These are phyloP conservation scores for Sipha maydis DNA, from an alignment of 2,888 invertebrate genomes.

Conservation along the genomic window DNA sequence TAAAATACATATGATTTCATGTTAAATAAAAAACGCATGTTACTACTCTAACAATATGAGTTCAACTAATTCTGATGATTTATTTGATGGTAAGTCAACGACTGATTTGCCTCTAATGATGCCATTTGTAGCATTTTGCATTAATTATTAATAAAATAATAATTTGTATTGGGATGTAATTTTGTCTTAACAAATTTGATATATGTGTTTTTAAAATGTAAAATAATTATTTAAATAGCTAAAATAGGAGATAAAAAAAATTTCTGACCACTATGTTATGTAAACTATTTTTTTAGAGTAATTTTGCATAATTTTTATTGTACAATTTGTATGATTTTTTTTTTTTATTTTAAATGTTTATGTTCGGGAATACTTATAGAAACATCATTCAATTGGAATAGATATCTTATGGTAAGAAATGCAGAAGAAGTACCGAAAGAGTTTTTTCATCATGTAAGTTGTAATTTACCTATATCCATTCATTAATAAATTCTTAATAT, in stretches of 20 bases:
- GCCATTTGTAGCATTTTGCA: no score
- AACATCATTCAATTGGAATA: constrained; percentile 40
- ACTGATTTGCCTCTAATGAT: no score
- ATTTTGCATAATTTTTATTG: not conserved
- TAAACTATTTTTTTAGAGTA: not conserved
- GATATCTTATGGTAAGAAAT: constrained; percentile 33
- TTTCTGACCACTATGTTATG: not conserved
- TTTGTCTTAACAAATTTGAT: no score
- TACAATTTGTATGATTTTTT: not conserved
- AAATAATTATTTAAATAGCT: no score
- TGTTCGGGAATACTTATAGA: not conserved
- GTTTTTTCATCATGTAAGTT: constrained; percentile 58
- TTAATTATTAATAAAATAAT: no score
- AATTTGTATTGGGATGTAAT: no score
- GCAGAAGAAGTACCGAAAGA: constrained; percentile 44
- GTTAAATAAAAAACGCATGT: no score
- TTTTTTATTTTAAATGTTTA: not conserved
- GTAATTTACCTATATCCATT: not conserved
- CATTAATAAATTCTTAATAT: not conserved
- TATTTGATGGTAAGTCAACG: no score
- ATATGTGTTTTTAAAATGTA: no score
- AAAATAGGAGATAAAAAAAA: not conserved
- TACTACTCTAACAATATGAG: no score
- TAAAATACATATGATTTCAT: no score
- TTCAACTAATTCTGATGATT: no score